Base-by-base conservation (phyloP, 2,888 invertebrate genomes). In the Parnassius orleans region DNA sequence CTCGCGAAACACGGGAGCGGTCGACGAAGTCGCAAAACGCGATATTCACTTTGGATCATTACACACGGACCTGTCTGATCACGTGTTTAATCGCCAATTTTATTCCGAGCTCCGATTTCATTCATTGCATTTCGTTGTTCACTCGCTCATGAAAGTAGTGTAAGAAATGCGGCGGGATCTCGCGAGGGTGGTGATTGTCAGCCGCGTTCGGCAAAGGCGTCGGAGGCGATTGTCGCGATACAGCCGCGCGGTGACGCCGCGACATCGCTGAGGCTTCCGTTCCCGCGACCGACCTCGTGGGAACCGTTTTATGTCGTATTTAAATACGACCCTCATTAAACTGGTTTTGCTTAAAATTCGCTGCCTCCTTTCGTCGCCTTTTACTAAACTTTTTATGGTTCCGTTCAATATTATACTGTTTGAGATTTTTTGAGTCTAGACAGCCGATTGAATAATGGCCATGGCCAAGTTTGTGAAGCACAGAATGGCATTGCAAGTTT, bases 281-380 rank as follows among this genome's bases (percentile, higher is more conserved):
- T 90, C 90, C 90, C 90, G 90, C 89, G 87, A 84, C 75, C 83
- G 81, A 86, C 83, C 82, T 86, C 91, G 91, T 91, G 91, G 90
- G 91, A 91, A 91, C 89, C 82, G 84, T 80, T 86, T 87, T 87
- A 89, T 89, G 87, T 89, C 90, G 80, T 89, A 90, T 91, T 90
- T 88, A 89, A 90, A 91, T 91, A 84, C 89, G 91, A 90, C 90
- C 91, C 91, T 88, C 91, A 91, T 90, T 90, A 91, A 91, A 91
- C 91, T 81, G 90, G 91, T 91, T 91, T 86, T 80, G 81, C 81
- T 90, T 86, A 90, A 91, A 89, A 91, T 90, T 90, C 84, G 90
- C 90, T 90, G 91, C 90, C 90, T 90, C 84, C 89, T 90, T 90
- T 90, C 90, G 90, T 86, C 90, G 90, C 90, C 90, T 91, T 90